Percentiles rank a stretch among this genome's conserved stretches.
Evolutionary conservation across 2,797 vertebrate genomes (phyloP).

Genomic region (Anguilla pacifica): DNA sequence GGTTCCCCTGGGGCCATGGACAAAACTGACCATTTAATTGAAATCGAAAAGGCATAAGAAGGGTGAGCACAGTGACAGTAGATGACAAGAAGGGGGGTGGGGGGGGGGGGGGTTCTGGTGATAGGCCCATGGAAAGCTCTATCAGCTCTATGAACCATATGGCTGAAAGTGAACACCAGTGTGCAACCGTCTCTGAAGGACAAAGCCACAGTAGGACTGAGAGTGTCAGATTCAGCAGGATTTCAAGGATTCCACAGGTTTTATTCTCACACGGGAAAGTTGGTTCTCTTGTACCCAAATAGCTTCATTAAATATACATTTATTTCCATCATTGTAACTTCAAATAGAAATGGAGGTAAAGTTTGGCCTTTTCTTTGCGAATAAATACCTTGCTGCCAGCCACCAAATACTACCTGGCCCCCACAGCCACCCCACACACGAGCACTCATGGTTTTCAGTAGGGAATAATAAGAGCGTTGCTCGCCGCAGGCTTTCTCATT

Average conservation of each 20-base stretch:
- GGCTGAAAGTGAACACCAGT: neutral
- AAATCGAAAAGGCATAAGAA: constrained; percentile 36
- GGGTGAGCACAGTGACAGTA: constrained; percentile 38
- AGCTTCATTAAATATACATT: neutral
- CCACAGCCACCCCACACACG: neutral
- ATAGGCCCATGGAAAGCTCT: constrained; percentile 20
- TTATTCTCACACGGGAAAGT: neutral
- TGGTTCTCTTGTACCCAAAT: neutral
- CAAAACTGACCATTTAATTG: constrained; percentile 44
- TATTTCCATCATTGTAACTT: neutral
- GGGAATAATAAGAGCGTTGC: constrained; percentile 18
- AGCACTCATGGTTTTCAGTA: neutral
- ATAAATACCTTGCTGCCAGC: neutral
- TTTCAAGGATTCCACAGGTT: neutral
- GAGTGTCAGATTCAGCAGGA: neutral
- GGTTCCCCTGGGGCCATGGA: constrained; percentile 24
- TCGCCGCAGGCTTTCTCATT: constrained; percentile 23
- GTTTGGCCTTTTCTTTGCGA: neutral
- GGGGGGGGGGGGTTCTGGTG: neutral
- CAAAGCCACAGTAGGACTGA: neutral
- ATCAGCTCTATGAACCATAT: constrained; percentile 38
- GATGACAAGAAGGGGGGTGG: constrained; percentile 30
- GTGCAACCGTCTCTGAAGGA: neutral
- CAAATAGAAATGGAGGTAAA: neutral
- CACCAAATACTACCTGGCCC: neutral